phyloP scores from a whole-genome alignment of 2,797 vertebrate genomes.

The Galaxias olidus region DNA sequence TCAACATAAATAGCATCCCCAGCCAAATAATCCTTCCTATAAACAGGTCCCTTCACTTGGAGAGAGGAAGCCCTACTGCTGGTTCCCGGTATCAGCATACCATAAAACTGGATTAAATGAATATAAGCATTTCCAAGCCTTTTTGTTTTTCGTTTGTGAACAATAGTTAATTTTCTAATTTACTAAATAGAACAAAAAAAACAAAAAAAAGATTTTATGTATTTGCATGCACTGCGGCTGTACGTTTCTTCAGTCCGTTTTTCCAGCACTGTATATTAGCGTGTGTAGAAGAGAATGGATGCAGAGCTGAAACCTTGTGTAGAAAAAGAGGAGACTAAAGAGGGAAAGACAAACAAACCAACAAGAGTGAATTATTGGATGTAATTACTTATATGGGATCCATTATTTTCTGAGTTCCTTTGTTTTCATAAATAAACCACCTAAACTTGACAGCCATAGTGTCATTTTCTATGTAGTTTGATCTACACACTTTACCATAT shows the following conservation, averaged over 20 bases:
- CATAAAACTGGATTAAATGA: constrained; percentile 44
- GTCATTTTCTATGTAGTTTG: constrained; percentile 9
- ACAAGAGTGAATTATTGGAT: constrained; percentile 83
- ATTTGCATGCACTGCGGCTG: constrained; percentile 93
- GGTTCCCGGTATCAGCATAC: not conserved
- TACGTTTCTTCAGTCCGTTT: constrained; percentile 86
- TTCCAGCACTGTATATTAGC: constrained; percentile 94
- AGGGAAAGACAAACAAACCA: constrained; percentile 61
- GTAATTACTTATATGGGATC: constrained; percentile 89
- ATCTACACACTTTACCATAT: too few species aligned
- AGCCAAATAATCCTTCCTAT: too few species aligned
- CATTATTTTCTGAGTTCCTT: constrained; percentile 85
- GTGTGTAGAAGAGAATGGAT: constrained; percentile 89
- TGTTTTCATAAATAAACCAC: constrained; percentile 94
- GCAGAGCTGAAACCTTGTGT: constrained; percentile 54
- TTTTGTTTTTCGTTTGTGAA: constrained; percentile 76
- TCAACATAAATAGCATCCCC: too few species aligned
- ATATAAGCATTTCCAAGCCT: constrained; percentile 63
- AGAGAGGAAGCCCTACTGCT: too few species aligned
- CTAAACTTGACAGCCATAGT: constrained; percentile 64
- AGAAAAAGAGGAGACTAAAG: not conserved
- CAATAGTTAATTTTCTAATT: constrained; percentile 87
- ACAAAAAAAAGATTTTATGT: constrained; percentile 85
- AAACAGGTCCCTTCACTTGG: too few species aligned
- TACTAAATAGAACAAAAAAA: constrained; percentile 72